Evolutionary conservation across 2,797 vertebrate genomes (phyloP).

Genomic region (Pantherophis alleghaniensis): DNA sequence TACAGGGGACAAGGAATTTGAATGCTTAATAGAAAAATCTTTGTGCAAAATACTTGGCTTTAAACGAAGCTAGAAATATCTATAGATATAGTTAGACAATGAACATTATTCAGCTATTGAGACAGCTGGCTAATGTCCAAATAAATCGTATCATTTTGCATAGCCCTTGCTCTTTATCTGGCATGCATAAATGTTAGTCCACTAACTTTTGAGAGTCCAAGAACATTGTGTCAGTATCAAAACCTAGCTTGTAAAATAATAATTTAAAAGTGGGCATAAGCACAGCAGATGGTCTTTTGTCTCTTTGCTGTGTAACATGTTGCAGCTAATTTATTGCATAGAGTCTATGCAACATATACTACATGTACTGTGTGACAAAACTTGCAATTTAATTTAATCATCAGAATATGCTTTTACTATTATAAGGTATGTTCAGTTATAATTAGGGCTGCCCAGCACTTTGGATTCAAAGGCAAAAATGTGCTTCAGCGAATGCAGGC

Average conservation of each 20-base stretch:
- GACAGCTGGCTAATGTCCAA: background rate
- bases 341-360: background rate
- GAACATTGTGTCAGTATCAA: background rate
- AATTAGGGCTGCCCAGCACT: background rate
- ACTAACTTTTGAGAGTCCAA: background rate
- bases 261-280: background rate
- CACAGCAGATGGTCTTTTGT: background rate
- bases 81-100: background rate
- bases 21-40: conserved; percentile 61
- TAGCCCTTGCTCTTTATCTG: background rate
- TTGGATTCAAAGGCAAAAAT: background rate
- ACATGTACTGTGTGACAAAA: background rate
- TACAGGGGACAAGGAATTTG: conserved; percentile 59
- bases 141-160: background rate
- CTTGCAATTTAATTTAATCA: background rate
- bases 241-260: background rate
- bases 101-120: background rate
- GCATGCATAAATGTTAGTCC: background rate
- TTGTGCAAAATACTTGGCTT: conserved; percentile 2
- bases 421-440: background rate
- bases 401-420: background rate
- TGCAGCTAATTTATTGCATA: background rate
- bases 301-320: background rate
- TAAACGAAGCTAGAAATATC: background rate
- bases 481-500: background rate